These are phyloP conservation scores for Coracias cyanogaster DNA, from an alignment of 2,797 vertebrate species.

Conservation along the genomic window DNA sequence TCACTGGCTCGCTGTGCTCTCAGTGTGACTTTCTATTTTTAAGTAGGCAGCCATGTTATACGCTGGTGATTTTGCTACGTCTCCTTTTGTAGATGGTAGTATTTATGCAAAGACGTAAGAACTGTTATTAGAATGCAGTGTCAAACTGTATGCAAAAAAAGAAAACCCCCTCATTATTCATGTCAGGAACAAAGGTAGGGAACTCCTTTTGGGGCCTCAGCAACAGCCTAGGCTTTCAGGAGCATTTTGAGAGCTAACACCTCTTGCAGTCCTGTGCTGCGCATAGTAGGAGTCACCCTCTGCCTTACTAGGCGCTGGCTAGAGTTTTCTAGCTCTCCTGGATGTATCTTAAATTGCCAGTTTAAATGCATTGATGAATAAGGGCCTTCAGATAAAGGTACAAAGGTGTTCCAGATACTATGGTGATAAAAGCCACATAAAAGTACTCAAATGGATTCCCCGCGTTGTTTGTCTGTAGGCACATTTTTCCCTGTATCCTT, in stretches of 20 bases:
- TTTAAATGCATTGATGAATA: background rate
- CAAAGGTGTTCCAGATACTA: background rate
- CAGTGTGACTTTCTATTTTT: background rate
- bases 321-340: background rate
- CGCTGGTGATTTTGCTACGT: background rate
- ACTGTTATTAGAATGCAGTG: background rate
- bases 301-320: background rate
- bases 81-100: background rate
- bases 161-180: background rate
- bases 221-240: background rate
- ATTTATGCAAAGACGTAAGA: background rate
- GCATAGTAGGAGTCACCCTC: background rate
- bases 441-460: background rate
- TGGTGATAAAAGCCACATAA: background rate
- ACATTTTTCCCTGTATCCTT: background rate
- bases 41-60: background rate
- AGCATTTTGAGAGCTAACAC: background rate
- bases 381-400: background rate
- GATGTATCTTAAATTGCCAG: background rate
- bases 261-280: background rate
- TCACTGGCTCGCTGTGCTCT: background rate
- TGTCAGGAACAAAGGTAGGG: background rate
- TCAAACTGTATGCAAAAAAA: background rate
- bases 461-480: background rate
- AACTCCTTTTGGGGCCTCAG: background rate